These are phyloP conservation scores for Mythimna pallens DNA, from an alignment of 2,888 invertebrate species.

Conservation along the genomic window DNA sequence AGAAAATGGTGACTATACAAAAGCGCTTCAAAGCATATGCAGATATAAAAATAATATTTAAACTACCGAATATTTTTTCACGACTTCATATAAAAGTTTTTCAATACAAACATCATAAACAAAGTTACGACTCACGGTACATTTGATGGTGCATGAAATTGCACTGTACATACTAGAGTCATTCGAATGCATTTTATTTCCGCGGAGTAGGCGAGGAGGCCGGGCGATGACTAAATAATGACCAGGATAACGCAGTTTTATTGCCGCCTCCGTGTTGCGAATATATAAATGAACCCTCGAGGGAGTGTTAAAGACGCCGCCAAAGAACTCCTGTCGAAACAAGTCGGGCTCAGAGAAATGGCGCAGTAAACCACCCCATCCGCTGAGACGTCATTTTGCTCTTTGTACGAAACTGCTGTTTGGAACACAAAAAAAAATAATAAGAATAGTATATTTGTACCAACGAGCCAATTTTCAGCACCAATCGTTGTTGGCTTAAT, in stretches of 20 bases:
- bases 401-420: slow-evolving; percentile 79
- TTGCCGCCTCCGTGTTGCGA: slow-evolving; percentile 89
- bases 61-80: slow-evolving; percentile 57
- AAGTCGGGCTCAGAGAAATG: slow-evolving; percentile 87
- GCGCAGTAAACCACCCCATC: slow-evolving; percentile 88
- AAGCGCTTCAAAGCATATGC: slow-evolving; percentile 14
- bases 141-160: slow-evolving; percentile 75
- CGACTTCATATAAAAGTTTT: slow-evolving; percentile 65
- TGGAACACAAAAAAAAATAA: slow-evolving; percentile 80
- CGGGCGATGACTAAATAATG: slow-evolving; percentile 90
- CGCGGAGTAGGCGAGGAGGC: slow-evolving; percentile 76
- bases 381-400: slow-evolving; percentile 86
- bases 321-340: slow-evolving; percentile 89
- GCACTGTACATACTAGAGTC: slow-evolving; percentile 75
- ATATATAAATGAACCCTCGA: slow-evolving; percentile 90
- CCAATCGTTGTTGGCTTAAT: slow-evolving; percentile 50
- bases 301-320: slow-evolving; percentile 90
- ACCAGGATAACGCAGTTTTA: slow-evolving; percentile 90
- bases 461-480: slow-evolving; percentile 62
- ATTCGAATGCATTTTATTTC: slow-evolving; percentile 88
- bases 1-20: background rate
- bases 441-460: slow-evolving; percentile 72
- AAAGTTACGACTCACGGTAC: slow-evolving; percentile 66
- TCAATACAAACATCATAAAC: slow-evolving; percentile 73
- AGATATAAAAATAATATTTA: slow-evolving; percentile 39